phyloP scores from a whole-genome alignment of 2,113 vertebrate species.

The Heterotilapia buettikoferi region DNA sequence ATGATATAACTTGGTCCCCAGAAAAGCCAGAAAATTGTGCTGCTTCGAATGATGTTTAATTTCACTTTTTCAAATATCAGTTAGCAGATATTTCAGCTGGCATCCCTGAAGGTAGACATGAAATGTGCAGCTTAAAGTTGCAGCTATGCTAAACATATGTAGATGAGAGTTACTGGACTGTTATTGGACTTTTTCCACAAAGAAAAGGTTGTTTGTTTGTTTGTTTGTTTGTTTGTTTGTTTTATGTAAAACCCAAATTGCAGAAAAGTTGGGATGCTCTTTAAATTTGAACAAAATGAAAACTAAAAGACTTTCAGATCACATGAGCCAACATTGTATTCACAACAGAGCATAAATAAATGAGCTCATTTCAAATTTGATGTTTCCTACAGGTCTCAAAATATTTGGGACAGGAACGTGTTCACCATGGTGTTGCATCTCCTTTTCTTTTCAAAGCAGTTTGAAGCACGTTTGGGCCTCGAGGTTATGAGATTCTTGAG shows the following conservation, averaged over 20 bases:
- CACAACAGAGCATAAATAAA: not conserved
- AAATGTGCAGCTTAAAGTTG: not conserved
- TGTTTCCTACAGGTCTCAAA: not conserved
- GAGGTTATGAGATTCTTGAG: not conserved
- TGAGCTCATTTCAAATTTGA: not conserved
- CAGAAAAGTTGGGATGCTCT: not conserved
- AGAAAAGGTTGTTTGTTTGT: not conserved
- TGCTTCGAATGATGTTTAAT: not conserved
- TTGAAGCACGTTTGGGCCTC: not conserved
- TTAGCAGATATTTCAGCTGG: not conserved
- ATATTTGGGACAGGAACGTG: not conserved
- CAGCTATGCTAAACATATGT: not conserved
- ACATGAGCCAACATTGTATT: not conserved
- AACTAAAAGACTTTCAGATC: not conserved
- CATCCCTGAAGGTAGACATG: not conserved
- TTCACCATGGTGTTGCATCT: not conserved
- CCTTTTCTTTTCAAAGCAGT: not conserved
- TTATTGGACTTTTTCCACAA: not conserved
- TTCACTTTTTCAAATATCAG: not conserved
- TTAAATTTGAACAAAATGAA: not conserved
- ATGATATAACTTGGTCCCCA: not conserved
- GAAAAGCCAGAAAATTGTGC: not conserved
- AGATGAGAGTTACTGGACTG: not conserved
- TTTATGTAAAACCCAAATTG: not conserved
- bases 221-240: not conserved